A percentile compares a stretch with the other conserved stretches of the same genome.
phyloP scores from a whole-genome alignment of 2,888 invertebrate species.

The Epinotia ramella region DNA sequence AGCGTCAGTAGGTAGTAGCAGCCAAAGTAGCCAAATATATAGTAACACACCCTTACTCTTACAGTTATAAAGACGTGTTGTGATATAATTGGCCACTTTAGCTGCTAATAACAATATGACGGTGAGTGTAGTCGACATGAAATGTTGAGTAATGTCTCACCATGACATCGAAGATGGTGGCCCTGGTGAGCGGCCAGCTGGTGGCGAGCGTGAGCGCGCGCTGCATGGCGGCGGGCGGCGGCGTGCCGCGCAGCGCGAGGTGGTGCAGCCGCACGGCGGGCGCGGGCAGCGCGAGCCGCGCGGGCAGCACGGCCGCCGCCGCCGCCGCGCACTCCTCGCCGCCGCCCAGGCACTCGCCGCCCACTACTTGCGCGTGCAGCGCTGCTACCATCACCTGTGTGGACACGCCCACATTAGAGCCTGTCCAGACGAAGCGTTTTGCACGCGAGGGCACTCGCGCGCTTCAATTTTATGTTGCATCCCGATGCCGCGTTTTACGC shows the following conservation, averaged over 20 bases:
- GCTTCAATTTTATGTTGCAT: no score
- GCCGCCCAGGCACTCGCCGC: conserved; percentile 91
- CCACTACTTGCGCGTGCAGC: conserved; percentile 96
- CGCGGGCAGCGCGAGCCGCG: conserved; percentile 92
- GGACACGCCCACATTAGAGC: not conserved
- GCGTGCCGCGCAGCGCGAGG: conserved; percentile 94
- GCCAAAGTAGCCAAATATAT: no score
- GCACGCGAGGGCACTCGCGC: no score
- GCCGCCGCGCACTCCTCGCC: conserved; percentile 89
- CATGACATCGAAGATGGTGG: conserved; percentile 98
- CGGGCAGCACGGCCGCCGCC: conserved; percentile 91
- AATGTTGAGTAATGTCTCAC: conserved; percentile 74
- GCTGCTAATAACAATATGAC: no score
- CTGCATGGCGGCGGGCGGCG: conserved; percentile 94
- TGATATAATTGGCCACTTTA: no score
- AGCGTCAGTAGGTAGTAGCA: no score
- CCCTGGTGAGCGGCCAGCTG: conserved; percentile 96
- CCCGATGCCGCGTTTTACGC: no score
- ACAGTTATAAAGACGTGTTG: no score
- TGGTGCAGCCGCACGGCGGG: conserved; percentile 96
- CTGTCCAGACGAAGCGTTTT: no score
- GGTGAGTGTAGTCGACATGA: no score
- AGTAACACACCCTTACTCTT: no score
- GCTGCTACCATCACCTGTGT: conserved; percentile 96
- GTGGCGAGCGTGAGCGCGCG: conserved; percentile 96